Evolutionary conservation across 1,140 invertebrate genomes (phyloP), one percentile per base, ranked within the genome.

Genomic region (Drosophila yakuba): DNA sequence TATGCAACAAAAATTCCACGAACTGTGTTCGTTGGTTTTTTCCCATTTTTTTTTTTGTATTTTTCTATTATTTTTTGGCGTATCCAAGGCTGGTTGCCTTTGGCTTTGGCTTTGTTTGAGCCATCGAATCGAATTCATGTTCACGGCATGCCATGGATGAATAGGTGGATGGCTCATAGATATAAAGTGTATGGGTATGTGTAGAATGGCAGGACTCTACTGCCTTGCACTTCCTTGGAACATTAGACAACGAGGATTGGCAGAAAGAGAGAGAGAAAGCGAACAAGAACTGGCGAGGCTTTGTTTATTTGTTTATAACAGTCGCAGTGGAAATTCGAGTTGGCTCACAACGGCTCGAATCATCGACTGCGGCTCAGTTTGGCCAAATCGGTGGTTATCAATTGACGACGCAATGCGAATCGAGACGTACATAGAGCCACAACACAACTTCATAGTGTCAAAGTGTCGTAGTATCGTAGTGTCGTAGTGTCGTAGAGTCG

Each of bases 231-330:
- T 68, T 84, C 66, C 55, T 75, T 63, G 63, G 57, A 63, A 51
- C 51, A 75, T 80, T 71, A 84, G 60, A 84, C 77, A 77, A 76
- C 62, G 58, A 32, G 28, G 23, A 38, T 7, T 6, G 38, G 8
- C 32, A 25, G 39, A 51, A 35, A 15, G 61, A 43, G 51, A 51
- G 44, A 17, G 17, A 38, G 11, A 14, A 35, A 54, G 32, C 12
- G 38, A 5, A 4, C 12, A 3, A 35, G 35, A 36, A 23, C 23
- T 59, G 23, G 52, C 56, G 41, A 38, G 68, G 62, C 38, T 58
- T 82, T 86, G 83, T 88, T 82, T 82, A 82, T 88, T 79, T 82
- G 67, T 76, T 86, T 85, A 78, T 72, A 81, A 81, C 82, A 85
- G 69, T 76, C 47, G 57, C 47, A 45, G 56, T 77, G 74, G 64